These are phyloP conservation scores for Telmatochromis sp. DNA, from an alignment of 2,113 vertebrate species.

Conservation along the genomic window DNA sequence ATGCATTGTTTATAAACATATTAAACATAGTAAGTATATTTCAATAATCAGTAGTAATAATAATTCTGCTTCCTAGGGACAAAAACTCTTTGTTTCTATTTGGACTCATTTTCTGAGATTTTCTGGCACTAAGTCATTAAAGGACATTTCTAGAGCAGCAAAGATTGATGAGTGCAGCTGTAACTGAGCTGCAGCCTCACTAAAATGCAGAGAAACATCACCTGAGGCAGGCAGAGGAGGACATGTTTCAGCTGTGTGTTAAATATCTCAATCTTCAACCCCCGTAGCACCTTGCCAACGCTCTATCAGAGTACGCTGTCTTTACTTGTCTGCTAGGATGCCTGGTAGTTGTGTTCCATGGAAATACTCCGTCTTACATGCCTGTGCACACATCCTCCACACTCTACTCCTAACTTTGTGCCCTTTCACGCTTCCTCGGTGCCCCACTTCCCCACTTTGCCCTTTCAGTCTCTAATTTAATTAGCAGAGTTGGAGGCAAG, in stretches of 20 bases:
- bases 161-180: constrained; percentile 17
- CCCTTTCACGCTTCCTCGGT: constrained; percentile 13
- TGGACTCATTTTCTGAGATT: not conserved
- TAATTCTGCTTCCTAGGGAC: not conserved
- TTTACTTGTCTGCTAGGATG: constrained; percentile 3
- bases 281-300: constrained; percentile 2
- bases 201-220: constrained; percentile 15
- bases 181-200: constrained; percentile 6
- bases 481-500: constrained; percentile 35
- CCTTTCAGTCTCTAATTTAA: constrained; percentile 48
- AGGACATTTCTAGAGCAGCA: not conserved
- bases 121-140: not conserved
- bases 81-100: not conserved
- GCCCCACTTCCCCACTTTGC: not conserved
- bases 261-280: not conserved
- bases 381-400: constrained; percentile 5
- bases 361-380: constrained; percentile 4
- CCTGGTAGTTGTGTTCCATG: constrained; percentile 6
- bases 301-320: not conserved
- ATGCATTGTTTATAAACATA: not conserved
- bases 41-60: not conserved
- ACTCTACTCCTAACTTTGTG: not conserved
- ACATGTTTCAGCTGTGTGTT: constrained; percentile 22
- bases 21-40: not conserved
- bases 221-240: not conserved